Conservation (phyloP, 2,888 invertebrate genomes). For the Platycheirus albimanus region DNA sequence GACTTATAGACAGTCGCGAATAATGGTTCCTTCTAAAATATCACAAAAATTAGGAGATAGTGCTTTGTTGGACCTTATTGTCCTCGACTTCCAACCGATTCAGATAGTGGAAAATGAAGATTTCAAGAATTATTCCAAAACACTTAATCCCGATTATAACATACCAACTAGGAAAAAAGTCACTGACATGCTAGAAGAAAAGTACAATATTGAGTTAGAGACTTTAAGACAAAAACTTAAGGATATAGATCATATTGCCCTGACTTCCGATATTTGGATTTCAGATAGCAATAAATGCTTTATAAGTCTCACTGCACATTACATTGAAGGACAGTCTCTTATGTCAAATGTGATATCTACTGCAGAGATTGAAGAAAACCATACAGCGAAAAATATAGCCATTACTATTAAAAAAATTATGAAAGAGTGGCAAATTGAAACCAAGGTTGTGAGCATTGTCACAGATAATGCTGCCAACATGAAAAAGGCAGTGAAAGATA, state of each 20-base stretch:
- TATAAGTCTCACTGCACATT: slow-evolving; percentile 5
- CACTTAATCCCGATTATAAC: background rate
- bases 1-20: background rate
- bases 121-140: slow-evolving; percentile 1
- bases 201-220: background rate
- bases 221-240: background rate
- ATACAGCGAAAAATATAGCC: slow-evolving; percentile 25
- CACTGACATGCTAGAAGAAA: slow-evolving; percentile 1
- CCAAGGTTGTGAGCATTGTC: slow-evolving; percentile 13
- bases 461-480: slow-evolving; percentile 21
- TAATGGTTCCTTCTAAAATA: background rate
- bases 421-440: slow-evolving; percentile 20
- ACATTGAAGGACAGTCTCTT: background rate
- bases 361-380: slow-evolving; percentile 5
- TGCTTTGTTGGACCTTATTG: background rate
- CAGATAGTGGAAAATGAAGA: slow-evolving; percentile 12
- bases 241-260: slow-evolving; percentile 3
- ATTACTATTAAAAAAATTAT: slow-evolving; percentile 8
- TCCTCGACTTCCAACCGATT: background rate
- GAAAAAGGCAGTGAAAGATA: slow-evolving; percentile 25
- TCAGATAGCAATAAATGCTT: slow-evolving; percentile 18
- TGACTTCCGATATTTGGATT: slow-evolving; percentile 22
- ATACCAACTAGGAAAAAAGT: slow-evolving; percentile 3
- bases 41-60: background rate
- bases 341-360: background rate